These are phyloP conservation scores for Probaryconus sp. DNA, from an alignment of 1,140 invertebrate genomes.

Conservation along the genomic window DNA sequence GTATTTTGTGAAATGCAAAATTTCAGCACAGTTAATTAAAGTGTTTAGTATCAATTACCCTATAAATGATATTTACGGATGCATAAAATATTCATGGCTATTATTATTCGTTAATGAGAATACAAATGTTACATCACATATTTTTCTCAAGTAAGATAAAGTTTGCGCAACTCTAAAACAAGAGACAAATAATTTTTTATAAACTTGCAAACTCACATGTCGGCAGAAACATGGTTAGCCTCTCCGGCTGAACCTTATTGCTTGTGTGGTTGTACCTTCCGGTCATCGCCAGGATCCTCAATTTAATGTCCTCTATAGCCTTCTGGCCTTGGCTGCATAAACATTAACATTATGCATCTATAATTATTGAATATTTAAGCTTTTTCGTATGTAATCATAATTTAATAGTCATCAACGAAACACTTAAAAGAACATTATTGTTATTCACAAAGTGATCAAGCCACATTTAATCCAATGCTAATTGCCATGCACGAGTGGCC, in stretches of 20 bases:
- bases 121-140: constrained; percentile 47
- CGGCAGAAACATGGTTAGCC: constrained; percentile 73
- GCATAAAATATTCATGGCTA: background rate
- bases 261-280: constrained; percentile 71
- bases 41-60: constrained; percentile 17
- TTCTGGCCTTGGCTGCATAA: constrained; percentile 74
- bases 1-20: too few species aligned
- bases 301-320: constrained; percentile 74
- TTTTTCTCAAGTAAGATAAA: constrained; percentile 9
- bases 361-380: constrained; percentile 54
- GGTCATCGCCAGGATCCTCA: constrained; percentile 70
- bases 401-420: constrained; percentile 49
- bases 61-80: constrained; percentile 43
- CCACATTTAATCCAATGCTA: constrained; percentile 33
- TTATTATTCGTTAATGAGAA: constrained; percentile 13
- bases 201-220: constrained; percentile 70
- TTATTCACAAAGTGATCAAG: constrained; percentile 11
- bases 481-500: constrained; percentile 23
- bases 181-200: constrained; percentile 19
- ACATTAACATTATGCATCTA: constrained; percentile 55
- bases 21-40: too few species aligned
- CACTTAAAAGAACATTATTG: constrained; percentile 52
- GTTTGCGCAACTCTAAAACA: constrained; percentile 42
- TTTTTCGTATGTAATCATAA: constrained; percentile 49
- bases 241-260: constrained; percentile 70